phyloP scores from a whole-genome alignment of 2,888 invertebrate genomes.

The Orthosia cruda region DNA sequence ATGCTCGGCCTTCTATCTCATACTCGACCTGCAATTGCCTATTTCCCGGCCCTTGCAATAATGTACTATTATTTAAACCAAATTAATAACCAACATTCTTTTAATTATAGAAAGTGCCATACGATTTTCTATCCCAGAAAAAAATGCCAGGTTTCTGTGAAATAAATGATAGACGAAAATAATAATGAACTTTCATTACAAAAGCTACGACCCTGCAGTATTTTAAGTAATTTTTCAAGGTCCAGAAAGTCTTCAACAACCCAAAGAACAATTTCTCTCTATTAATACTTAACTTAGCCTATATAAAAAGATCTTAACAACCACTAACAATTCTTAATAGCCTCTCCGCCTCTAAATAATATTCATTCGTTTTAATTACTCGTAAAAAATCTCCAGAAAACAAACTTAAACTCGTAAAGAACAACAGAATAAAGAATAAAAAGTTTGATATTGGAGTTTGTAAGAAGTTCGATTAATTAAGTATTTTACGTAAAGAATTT shows the following conservation, averaged over 20 bases:
- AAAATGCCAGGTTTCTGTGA: background rate
- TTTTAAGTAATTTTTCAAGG: background rate
- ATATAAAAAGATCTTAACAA: constrained; percentile 46
- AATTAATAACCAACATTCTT: no score
- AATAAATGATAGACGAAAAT: background rate
- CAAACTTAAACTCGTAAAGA: constrained; percentile 66
- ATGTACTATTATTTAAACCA: no score
- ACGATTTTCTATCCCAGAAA: background rate
- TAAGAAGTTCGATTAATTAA: constrained; percentile 68
- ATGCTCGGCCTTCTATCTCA: no score
- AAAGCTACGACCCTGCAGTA: background rate
- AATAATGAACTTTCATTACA: background rate
- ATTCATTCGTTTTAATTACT: constrained; percentile 70
- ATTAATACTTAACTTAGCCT: constrained; percentile 55
- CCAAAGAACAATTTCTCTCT: constrained; percentile 4
- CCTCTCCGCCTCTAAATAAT: constrained; percentile 54
- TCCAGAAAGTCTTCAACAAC: constrained; percentile 12
- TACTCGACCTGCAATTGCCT: no score
- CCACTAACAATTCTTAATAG: constrained; percentile 49
- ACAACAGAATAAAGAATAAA: constrained; percentile 60
- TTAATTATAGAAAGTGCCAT: no score
- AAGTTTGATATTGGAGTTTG: constrained; percentile 61
- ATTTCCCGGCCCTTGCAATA: no score
- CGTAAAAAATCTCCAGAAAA: constrained; percentile 65
- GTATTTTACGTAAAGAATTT: constrained; percentile 56